Evolutionary conservation across 2,888 invertebrate genomes (phyloP).

Genomic region (Diabrotica balteata): DNA sequence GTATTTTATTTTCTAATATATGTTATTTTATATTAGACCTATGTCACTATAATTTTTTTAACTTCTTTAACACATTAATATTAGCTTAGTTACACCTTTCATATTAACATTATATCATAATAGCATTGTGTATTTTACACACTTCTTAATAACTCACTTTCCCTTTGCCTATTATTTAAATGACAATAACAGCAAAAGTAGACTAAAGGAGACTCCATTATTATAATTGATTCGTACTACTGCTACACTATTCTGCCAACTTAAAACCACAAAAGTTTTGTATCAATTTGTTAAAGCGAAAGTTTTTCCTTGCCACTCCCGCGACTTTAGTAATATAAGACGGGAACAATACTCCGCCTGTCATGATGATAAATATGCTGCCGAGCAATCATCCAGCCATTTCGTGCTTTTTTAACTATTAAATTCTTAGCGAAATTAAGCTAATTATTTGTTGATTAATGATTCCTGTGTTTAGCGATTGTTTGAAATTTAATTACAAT

Average conservation of each 20-base stretch:
- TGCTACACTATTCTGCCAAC: constrained; percentile 8
- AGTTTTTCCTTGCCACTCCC: constrained; percentile 39
- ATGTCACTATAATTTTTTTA: too few species aligned
- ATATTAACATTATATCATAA: too few species aligned
- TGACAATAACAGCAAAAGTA: not conserved
- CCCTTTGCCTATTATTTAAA: not conserved
- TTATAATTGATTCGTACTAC: constrained; percentile 17
- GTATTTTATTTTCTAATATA: too few species aligned
- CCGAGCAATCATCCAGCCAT: constrained; percentile 44
- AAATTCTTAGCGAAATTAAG: constrained; percentile 44
- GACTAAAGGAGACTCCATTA: constrained; percentile 1
- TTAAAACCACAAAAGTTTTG: constrained; percentile 22
- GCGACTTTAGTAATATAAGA: constrained; percentile 42
- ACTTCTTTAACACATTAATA: too few species aligned
- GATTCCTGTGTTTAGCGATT: constrained; percentile 32
- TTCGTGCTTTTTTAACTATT: constrained; percentile 46
- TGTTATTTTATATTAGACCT: too few species aligned
- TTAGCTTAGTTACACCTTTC: too few species aligned
- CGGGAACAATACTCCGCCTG: constrained; percentile 44
- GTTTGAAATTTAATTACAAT: constrained; percentile 3
- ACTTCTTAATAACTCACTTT: not conserved
- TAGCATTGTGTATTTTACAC: too few species aligned
- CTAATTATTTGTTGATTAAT: constrained; percentile 48
- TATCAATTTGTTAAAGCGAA: constrained; percentile 41
- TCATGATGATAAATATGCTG: constrained; percentile 48